phyloP scores from a whole-genome alignment of 1,140 invertebrate species.

The Drosophila lacteicornis region DNA sequence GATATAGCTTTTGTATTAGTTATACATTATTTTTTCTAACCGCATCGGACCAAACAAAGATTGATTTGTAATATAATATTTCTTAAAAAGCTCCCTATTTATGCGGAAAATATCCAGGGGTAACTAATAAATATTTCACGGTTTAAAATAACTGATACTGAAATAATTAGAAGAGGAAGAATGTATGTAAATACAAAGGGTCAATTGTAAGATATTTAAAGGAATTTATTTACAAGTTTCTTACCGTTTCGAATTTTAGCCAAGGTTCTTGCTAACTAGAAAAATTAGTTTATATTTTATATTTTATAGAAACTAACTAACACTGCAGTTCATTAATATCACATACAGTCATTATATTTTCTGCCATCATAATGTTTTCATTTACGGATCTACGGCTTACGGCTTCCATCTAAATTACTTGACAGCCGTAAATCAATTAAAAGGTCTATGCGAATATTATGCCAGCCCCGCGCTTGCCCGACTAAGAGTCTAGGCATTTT shows the following conservation, averaged over 20 bases:
- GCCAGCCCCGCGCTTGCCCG: constrained; percentile 7
- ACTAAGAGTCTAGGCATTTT: constrained; percentile 77
- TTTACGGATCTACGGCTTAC: too few species aligned
- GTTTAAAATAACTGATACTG: too few species aligned
- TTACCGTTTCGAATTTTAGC: background rate
- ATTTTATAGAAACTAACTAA: background rate
- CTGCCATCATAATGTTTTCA: constrained; percentile 44
- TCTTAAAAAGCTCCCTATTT: too few species aligned
- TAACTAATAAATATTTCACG: too few species aligned
- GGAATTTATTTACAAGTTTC: background rate
- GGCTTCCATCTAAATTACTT: constrained; percentile 51
- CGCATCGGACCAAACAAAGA: too few species aligned
- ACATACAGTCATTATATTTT: constrained; percentile 8
- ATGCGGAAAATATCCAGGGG: too few species aligned
- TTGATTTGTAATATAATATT: too few species aligned
- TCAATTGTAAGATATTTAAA: too few species aligned
- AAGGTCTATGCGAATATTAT: constrained; percentile 61
- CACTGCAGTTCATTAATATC: background rate
- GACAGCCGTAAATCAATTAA: constrained; percentile 77
- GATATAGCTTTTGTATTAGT: too few species aligned
- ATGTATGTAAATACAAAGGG: too few species aligned
- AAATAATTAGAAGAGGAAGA: too few species aligned
- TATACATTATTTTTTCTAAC: too few species aligned
- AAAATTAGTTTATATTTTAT: background rate
- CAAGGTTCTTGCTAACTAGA: background rate